phyloP scores from a whole-genome alignment of 2,888 invertebrate species.

The Hyposoter dolosus region DNA sequence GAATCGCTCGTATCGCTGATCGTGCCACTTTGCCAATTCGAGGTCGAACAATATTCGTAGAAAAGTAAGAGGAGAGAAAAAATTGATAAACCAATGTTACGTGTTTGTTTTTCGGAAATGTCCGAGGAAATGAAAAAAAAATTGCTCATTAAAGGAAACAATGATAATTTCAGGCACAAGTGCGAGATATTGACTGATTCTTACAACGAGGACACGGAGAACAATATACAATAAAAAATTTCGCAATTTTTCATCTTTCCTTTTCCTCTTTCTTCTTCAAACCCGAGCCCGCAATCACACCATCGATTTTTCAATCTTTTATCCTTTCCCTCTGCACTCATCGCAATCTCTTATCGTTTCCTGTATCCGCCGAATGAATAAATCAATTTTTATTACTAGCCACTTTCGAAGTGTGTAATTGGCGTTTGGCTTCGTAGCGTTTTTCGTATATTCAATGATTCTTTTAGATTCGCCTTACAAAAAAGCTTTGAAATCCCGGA shows the following conservation, averaged over 20 bases:
- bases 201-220: slow-evolving; percentile 47
- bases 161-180: slow-evolving; percentile 47
- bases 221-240: slow-evolving; percentile 37
- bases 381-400: slow-evolving; percentile 57
- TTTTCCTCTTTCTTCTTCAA: not conserved
- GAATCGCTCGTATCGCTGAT: slow-evolving; percentile 5
- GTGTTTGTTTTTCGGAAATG: slow-evolving; percentile 19
- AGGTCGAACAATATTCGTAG: slow-evolving; percentile 19
- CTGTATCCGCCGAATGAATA: slow-evolving; percentile 67
- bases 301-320: not conserved
- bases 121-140: not conserved
- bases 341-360: slow-evolving; percentile 49
- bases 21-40: slow-evolving; percentile 44
- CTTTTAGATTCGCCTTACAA: slow-evolving; percentile 9
- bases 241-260: not conserved
- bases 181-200: slow-evolving; percentile 54
- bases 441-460: slow-evolving; percentile 21
- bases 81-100: slow-evolving; percentile 18
- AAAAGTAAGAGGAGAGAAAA: slow-evolving; percentile 28
- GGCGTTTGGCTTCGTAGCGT: slow-evolving; percentile 20
- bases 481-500: slow-evolving; percentile 15
- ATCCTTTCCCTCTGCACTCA: slow-evolving; percentile 2
- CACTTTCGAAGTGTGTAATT: slow-evolving; percentile 44
- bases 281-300: slow-evolving; percentile 15
- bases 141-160: slow-evolving; percentile 32